Evolutionary conservation across 2,113 vertebrate species (phyloP).

Genomic region (Cyanoderma ruficeps): DNA sequence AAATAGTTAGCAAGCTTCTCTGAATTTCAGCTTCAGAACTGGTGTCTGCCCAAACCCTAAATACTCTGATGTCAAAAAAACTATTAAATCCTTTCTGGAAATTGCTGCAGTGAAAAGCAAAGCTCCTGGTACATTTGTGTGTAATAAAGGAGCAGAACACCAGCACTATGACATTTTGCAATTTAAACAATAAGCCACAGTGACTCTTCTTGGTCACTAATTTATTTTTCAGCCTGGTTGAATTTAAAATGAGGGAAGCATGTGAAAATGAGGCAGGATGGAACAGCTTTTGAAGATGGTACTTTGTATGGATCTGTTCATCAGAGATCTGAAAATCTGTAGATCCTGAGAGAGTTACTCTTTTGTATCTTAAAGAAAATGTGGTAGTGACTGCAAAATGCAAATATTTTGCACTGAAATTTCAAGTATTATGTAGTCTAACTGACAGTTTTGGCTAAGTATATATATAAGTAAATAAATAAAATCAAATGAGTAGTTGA

Average conservation of each 20-base stretch:
- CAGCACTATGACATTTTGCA: not conserved
- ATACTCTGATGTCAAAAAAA: not conserved
- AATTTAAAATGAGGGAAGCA: not conserved
- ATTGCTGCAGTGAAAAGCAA: not conserved
- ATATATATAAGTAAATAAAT: not conserved
- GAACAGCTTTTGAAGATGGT: not conserved
- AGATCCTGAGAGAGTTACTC: not conserved
- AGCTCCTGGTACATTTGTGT: not conserved
- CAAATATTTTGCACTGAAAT: not conserved
- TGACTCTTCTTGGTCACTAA: not conserved
- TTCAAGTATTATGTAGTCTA: not conserved
- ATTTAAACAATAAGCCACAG: not conserved
- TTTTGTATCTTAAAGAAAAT: not conserved
- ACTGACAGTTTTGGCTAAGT: not conserved
- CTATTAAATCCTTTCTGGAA: not conserved
- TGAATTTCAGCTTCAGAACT: not conserved
- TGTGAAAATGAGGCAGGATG: not conserved
- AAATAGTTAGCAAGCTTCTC: not conserved
- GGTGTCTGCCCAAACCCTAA: not conserved
- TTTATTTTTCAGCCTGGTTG: not conserved
- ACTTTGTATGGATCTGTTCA: not conserved
- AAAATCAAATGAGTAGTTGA: not conserved
- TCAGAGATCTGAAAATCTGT: not conserved
- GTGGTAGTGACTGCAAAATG: not conserved
- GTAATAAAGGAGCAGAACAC: not conserved